A percentile compares a stretch with the other conserved stretches of the same genome.
phyloP scores from a whole-genome alignment of 2,113 vertebrate genomes.

The Amazona guildingii region DNA sequence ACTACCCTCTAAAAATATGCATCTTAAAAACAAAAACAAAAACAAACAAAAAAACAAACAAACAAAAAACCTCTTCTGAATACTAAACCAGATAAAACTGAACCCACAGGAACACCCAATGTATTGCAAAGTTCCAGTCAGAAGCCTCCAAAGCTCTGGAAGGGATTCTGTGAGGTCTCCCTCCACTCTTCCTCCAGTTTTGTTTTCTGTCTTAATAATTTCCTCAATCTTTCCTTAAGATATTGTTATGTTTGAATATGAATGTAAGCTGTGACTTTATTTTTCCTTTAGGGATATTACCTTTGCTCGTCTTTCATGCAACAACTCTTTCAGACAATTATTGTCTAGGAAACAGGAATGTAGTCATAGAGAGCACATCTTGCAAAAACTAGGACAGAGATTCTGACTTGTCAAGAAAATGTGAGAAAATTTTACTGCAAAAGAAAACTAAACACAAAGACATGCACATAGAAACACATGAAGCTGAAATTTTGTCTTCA shows the following conservation, averaged over 20 bases:
- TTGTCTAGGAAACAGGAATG: slow-evolving; percentile 13
- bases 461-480: not conserved
- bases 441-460: not conserved
- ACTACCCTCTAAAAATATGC: not conserved
- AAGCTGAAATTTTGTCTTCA: not conserved
- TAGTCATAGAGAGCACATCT: not conserved
- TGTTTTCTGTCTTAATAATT: not conserved
- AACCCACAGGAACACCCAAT: not conserved
- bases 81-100: not conserved
- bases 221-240: not conserved
- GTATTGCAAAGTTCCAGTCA: not conserved
- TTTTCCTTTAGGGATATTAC: not conserved
- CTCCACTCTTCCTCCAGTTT: not conserved
- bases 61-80: accelerated
- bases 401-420: slow-evolving; percentile 8
- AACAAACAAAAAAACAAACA: not conserved
- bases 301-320: not conserved
- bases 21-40: not conserved
- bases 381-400: slow-evolving; percentile 17
- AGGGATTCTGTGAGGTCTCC: not conserved
- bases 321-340: not conserved
- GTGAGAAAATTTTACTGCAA: not conserved
- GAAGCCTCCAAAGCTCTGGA: not conserved
- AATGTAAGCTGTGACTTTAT: not conserved
- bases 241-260: not conserved